Evolutionary conservation across 2,113 vertebrate genomes (phyloP).

Genomic region (Suncus etruscus): DNA sequence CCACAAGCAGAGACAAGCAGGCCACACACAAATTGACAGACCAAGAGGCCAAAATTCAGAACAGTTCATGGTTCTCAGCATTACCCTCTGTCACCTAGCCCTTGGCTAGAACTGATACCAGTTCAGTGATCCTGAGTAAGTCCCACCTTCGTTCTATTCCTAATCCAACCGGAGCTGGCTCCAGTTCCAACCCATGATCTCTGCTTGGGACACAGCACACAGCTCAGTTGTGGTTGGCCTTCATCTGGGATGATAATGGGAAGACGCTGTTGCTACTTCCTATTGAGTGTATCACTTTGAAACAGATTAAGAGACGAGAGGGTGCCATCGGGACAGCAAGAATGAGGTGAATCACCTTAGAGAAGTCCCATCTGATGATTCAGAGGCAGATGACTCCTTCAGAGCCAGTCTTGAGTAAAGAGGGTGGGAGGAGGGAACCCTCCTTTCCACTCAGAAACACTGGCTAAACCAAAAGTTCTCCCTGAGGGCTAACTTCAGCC

Average conservation of each 20-base stretch:
- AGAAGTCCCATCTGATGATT: slow-evolving; percentile 46
- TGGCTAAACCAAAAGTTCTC: slow-evolving; percentile 18
- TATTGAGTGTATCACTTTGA: not conserved
- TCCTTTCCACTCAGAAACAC: too few species aligned
- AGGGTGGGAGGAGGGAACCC: not conserved
- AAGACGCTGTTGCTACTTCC: not conserved
- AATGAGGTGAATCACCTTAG: slow-evolving; percentile 31
- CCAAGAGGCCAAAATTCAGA: not conserved
- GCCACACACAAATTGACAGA: slow-evolving; percentile 1
- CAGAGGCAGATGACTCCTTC: slow-evolving; percentile 48
- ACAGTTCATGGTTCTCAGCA: not conserved
- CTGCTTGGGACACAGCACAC: fast-evolving
- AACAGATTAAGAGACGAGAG: not conserved
- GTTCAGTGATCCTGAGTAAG: not conserved
- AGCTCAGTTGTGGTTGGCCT: not conserved
- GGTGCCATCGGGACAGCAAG: not conserved
- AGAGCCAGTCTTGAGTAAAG: not conserved
- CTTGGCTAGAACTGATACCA: not conserved
- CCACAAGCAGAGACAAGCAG: not conserved
- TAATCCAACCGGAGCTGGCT: not conserved
- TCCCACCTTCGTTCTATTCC: not conserved
- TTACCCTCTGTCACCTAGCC: not conserved
- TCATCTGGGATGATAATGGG: not conserved
- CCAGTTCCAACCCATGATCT: not conserved
- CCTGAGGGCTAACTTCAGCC: not conserved